Base-by-base conservation (phyloP, 2,797 vertebrate genomes). In the Halcyon badia region DNA sequence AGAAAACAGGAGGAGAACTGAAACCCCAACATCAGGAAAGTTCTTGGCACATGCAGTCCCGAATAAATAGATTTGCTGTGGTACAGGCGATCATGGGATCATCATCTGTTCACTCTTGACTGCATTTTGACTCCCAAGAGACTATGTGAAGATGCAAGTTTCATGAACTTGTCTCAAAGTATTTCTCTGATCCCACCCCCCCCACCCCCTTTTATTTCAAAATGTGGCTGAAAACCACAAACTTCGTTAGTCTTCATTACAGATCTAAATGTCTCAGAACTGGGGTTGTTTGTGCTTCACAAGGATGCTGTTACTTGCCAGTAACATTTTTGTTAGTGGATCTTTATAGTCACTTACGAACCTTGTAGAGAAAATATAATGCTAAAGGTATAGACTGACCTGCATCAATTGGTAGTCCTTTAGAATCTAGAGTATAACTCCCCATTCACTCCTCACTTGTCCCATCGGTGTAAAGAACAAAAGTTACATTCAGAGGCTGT, bases 291-390 rank as follows among this genome's bases (percentile, higher is more conserved):
- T 15, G 8, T 91, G 24, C 6, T 90, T 86, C 33, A 68, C 14
- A 70, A 42, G 16, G 57, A 41, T n/a, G 8, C 6, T 77, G 19
- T 61, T 80, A n/a, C 39, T 83, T 82, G 54, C 30, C 33, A 61
- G 37, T 60, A 83, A 25, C 5, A 39, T 72, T 73, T 72, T 65
- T 68, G 26, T 60, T 76, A 77, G 39, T 57, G 33, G 42, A 21
- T 96, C 87, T 95, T 96, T 60, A 25, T 77, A 82, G 89, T 91
- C 90, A 85, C 61, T 60, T 93, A 41, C 89, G 95, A 98, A 77
- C n/a, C 80, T 75, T 7, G 10, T 68, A 90, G 89, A 90, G 88
- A 97, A 97, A 92, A 81, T 60, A 37, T n/a, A 88, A 80, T 64
- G 54, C 44, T 93, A 25, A 70, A 95, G 88, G 85, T 93, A 51